These are phyloP conservation scores for Solea senegalensis DNA, from an alignment of 2,113 vertebrate genomes.

Conservation along the genomic window DNA sequence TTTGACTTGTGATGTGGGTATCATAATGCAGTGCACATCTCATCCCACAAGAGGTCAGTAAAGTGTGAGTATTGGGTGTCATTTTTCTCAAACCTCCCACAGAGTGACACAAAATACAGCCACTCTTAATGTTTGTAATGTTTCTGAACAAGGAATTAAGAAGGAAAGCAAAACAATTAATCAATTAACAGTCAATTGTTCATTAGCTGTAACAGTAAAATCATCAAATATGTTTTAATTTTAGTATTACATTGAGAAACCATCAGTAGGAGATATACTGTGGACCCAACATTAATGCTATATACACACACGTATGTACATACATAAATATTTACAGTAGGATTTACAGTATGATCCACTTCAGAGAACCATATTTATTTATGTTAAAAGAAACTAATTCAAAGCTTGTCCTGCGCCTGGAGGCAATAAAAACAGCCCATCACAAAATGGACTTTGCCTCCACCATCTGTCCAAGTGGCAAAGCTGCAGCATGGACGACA, in stretches of 20 bases:
- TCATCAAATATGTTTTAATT: too few relatives aligned
- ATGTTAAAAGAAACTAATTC: background rate
- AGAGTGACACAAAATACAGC: background rate
- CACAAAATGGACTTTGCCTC: slow-evolving; percentile 45
- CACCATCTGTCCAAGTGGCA: slow-evolving; percentile 50
- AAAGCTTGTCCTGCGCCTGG: rapidly evolving
- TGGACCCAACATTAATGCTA: too few relatives aligned
- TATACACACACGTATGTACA: too few relatives aligned
- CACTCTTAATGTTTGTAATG: background rate
- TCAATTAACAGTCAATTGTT: background rate
- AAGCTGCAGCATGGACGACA: slow-evolving; percentile 21
- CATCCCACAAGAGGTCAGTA: slow-evolving; percentile 6
- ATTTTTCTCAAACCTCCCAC: background rate
- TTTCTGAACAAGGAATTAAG: background rate
- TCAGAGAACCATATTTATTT: background rate
- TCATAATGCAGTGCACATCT: background rate
- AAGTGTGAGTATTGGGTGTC: background rate
- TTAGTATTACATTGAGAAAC: too few relatives aligned
- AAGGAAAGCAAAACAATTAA: background rate
- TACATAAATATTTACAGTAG: too few relatives aligned
- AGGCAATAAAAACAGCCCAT: background rate
- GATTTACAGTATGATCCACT: background rate
- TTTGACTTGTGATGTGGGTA: background rate
- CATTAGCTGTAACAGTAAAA: background rate
- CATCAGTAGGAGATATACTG: too few relatives aligned